These are phyloP conservation scores for Gadopsis marmoratus DNA, from an alignment of 2,797 vertebrate species.

Conservation along the genomic window DNA sequence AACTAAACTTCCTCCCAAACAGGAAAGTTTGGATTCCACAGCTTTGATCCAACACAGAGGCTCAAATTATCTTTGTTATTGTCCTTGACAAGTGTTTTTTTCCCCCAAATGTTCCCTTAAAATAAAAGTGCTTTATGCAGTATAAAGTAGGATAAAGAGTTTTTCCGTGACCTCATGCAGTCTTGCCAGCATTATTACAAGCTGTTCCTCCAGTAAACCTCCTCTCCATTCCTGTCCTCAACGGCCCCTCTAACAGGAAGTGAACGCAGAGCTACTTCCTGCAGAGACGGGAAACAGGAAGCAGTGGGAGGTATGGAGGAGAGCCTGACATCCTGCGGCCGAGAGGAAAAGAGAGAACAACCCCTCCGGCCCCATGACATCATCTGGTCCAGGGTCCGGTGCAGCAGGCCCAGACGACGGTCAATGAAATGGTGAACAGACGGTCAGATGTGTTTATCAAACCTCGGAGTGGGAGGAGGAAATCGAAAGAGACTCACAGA, in stretches of 20 bases:
- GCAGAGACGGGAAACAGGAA: constrained; percentile 84
- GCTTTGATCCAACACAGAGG: constrained; percentile 6
- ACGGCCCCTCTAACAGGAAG: constrained; percentile 64
- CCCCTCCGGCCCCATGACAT: constrained; percentile 64
- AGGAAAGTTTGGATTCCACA: neutral
- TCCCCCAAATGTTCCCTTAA: too few species aligned
- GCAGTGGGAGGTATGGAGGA: constrained; percentile 71
- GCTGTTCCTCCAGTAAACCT: constrained; percentile 5
- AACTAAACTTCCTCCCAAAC: constrained; percentile 43
- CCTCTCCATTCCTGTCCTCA: constrained; percentile 24
- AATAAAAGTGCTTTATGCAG: neutral
- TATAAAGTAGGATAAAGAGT: neutral
- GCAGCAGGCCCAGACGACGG: neutral
- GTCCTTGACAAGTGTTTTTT: constrained; percentile 17
- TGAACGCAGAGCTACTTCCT: constrained; percentile 73
- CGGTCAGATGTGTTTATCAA: constrained; percentile 7
- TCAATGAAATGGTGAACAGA: neutral
- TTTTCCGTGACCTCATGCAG: neutral
- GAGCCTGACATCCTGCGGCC: constrained; percentile 75
- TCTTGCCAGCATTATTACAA: neutral
- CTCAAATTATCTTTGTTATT: constrained; percentile 15
- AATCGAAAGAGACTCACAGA: neutral
- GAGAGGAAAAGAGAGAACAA: constrained; percentile 33
- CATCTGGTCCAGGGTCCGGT: constrained; percentile 49
- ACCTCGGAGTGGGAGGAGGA: neutral